phyloP scores from a whole-genome alignment of 2,888 invertebrate species.

The Microplitis manilae region DNA sequence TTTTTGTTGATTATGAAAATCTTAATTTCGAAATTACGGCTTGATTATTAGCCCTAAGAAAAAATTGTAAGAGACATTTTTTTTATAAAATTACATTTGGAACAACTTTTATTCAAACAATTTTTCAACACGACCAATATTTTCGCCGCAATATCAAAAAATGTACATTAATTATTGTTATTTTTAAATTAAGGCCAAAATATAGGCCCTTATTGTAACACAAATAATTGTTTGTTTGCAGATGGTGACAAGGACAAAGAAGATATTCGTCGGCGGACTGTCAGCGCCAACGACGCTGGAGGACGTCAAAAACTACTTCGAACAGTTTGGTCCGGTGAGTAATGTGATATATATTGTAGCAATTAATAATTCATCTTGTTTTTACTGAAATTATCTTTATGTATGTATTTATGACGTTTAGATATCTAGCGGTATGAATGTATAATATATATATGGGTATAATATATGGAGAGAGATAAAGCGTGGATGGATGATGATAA shows the following conservation, averaged over 20 bases:
- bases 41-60: too few species aligned
- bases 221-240: slow-evolving; percentile 73
- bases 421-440: neutral
- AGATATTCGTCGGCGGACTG: slow-evolving; percentile 99
- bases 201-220: neutral
- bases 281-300: slow-evolving; percentile 99
- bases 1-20: too few species aligned
- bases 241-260: slow-evolving; percentile 99
- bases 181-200: too few species aligned
- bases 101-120: too few species aligned
- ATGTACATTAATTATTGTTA: too few species aligned
- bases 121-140: too few species aligned
- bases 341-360: neutral
- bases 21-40: too few species aligned
- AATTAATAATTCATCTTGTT: slow-evolving; percentile 10
- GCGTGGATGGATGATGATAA: slow-evolving; percentile 8
- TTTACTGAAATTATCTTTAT: slow-evolving; percentile 7
- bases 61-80: too few species aligned
- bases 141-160: too few species aligned
- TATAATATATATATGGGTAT: neutral
- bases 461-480: neutral
- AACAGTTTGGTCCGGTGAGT: slow-evolving; percentile 99
- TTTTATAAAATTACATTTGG: too few species aligned
- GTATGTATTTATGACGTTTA: neutral
- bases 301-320: slow-evolving; percentile 99